phyloP scores from a whole-genome alignment of 2,797 vertebrate species.

The Sus cebifrons region DNA sequence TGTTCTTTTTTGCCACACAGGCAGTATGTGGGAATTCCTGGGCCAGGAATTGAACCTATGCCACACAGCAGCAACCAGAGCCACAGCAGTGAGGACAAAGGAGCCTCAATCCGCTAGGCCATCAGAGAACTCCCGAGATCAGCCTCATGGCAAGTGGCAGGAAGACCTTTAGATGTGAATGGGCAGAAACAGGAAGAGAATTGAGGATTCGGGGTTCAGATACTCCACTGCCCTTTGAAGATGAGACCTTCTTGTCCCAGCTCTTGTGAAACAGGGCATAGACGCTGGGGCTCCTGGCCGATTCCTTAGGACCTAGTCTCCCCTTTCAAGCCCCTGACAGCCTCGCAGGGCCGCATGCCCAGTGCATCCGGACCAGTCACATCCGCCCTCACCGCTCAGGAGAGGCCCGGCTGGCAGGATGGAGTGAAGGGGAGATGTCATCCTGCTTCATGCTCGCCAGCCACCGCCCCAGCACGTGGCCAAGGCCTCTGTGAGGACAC shows the following conservation, averaged over 20 bases:
- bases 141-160: background rate
- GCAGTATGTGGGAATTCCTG: too few species aligned
- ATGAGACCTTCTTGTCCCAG: background rate
- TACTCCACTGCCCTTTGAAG: background rate
- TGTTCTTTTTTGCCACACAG: too few species aligned
- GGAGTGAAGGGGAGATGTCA: background rate
- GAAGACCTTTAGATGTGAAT: background rate
- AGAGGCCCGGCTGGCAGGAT: background rate
- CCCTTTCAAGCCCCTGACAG: background rate
- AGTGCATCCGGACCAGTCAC: background rate
- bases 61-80: too few species aligned
- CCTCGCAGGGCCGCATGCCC: background rate
- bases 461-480: background rate
- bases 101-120: too few species aligned
- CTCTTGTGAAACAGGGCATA: background rate
- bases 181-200: background rate
- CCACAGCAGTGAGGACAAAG: too few species aligned
- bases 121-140: too few species aligned
- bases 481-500: background rate
- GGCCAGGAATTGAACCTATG: too few species aligned
- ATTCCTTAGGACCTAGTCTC: background rate
- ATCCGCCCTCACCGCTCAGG: background rate
- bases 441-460: background rate
- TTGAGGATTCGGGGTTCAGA: background rate
- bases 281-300: background rate